Percentiles rank a stretch among this genome's conserved stretches.
phyloP scores from a whole-genome alignment of 1,140 invertebrate genomes.

The Ctenoplectra terminalis region DNA sequence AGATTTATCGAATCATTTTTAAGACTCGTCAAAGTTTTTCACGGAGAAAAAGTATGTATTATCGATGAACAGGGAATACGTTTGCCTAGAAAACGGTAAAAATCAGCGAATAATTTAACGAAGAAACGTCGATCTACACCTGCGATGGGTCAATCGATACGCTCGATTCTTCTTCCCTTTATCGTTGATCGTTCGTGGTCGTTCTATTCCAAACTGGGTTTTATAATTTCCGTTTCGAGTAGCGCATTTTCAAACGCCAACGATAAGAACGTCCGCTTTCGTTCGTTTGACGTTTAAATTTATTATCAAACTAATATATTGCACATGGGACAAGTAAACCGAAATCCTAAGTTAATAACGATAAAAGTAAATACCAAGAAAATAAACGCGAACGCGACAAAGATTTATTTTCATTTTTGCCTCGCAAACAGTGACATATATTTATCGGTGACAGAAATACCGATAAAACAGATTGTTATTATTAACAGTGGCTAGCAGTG shows the following conservation, averaged over 20 bases:
- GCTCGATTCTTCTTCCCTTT: neutral
- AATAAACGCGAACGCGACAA: neutral
- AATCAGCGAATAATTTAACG: no score
- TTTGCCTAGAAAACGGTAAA: no score
- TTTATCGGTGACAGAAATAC: neutral
- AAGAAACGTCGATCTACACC: no score
- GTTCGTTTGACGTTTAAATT: neutral
- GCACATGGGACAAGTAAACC: neutral
- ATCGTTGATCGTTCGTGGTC: neutral
- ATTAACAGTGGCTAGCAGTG: neutral
- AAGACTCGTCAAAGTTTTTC: no score
- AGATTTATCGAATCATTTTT: no score
- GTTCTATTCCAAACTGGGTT: no score
- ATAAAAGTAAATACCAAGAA: neutral
- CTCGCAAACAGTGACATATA: neutral
- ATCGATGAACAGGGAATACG: no score
- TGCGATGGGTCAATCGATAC: no score
- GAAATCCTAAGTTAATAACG: neutral
- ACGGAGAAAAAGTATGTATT: neutral
- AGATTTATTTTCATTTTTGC: slow-evolving; percentile 38
- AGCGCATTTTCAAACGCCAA: neutral
- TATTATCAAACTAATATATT: neutral
- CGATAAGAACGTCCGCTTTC: neutral
- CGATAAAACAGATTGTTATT: slow-evolving; percentile 10
- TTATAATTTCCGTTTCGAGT: neutral